phyloP scores from a whole-genome alignment of 2,888 invertebrate genomes.

The Spialia ferax region DNA sequence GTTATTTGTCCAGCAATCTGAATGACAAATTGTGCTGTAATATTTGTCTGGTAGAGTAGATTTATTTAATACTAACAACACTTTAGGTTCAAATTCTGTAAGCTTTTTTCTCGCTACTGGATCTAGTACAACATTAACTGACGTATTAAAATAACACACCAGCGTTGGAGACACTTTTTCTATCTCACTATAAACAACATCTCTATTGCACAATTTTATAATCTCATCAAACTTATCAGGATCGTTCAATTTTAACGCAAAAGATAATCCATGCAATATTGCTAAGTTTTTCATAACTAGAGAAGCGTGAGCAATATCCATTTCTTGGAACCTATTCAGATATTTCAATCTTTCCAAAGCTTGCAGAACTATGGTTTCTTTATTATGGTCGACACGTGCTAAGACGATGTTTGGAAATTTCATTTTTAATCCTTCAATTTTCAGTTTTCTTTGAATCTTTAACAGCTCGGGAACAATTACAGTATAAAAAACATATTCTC shows the following conservation, averaged over 20 bases:
- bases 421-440: conserved; percentile 69
- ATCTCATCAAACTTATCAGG: conserved; percentile 59
- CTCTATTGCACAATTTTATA: conserved; percentile 55
- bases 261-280: conserved; percentile 70
- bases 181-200: conserved; percentile 66
- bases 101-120: conserved; percentile 55
- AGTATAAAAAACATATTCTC: conserved; percentile 61
- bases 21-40: conserved; percentile 67
- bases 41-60: conserved; percentile 55
- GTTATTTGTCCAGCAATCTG: conserved; percentile 75
- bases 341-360: conserved; percentile 49
- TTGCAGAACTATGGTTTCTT: conserved; percentile 61
- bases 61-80: conserved; percentile 61
- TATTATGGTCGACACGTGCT: conserved; percentile 58
- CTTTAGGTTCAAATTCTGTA: conserved; percentile 55
- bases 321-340: conserved; percentile 59
- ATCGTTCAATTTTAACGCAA: conserved; percentile 57
- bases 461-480: conserved; percentile 59
- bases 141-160: conserved; percentile 61
- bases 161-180: conserved; percentile 58
- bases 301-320: conserved; percentile 59
- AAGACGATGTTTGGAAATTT: conserved; percentile 68
- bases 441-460: conserved; percentile 59
- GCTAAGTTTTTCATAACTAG: conserved; percentile 68
- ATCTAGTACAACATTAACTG: conserved; percentile 63